Base-by-base conservation (phyloP, 2,113 vertebrate species). In the Echinops telfairi region DNA sequence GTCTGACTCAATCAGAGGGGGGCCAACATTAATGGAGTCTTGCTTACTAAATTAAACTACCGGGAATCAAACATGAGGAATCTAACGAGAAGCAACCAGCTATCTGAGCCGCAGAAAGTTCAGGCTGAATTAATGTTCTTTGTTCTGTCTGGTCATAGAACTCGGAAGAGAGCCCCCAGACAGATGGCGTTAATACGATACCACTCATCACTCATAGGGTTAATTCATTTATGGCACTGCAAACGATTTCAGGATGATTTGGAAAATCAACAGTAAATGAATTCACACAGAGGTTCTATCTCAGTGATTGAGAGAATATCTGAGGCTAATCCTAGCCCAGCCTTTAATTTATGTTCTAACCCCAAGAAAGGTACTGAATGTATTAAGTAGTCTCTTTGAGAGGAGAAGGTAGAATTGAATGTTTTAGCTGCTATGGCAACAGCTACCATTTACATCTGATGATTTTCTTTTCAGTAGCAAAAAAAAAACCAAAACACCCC, bases 401-500 rank as follows among this genome's bases (percentile, higher is more conserved):
- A 83, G 23, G 53, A 31, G 36, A 68, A 87, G 57, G 64, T 68
- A 78, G 40, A 94, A 40, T 40, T 86, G 76, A 88, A 76, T 36
- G 53, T 85, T 84, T 94, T 60, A 92, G 92, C 91, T 96, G 64
- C 83, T 70, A 83, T 92, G 83, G 91, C 78, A 83, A 94, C 90
- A 93, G 36, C 40, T 79, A 3, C 43, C 60, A 91, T 77, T 90
- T 88, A 43, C 9, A 57, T 43, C 82, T 71, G 36, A 71, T 5
- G 36, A 2, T 19, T 94, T 89, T 95, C 36, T 84, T 95, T 23
- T 83, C 40, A 19, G 84, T 27, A 66, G 64, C 23, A 93, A 79
- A 80, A 92, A 95, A 90, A 88, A 66, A 83, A 40, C 38, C 83
- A 58, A n/a, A n/a, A n/a, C n/a, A n/a, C n/a, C n/a, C n/a, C n/a